Percentiles rank a stretch among this genome's conserved stretches.
Evolutionary conservation across 1,140 invertebrate species (phyloP).

Genomic region (Drosophila varians): DNA sequence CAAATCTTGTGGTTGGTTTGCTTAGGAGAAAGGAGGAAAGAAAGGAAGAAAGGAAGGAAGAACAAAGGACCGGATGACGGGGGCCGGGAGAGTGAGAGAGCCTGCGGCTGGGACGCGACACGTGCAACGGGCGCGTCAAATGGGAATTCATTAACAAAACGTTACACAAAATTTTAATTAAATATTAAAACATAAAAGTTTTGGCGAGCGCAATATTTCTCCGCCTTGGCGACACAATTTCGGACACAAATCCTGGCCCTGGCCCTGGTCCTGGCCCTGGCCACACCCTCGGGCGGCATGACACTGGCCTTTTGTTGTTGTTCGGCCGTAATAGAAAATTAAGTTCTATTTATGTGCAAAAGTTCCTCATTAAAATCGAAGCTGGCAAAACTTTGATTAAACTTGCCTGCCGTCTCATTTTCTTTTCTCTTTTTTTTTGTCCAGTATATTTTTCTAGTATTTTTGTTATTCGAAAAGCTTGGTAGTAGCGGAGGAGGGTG

Average conservation of each 20-base stretch:
- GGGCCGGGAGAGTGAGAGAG: slow-evolving; percentile 29
- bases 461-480: neutral
- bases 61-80: neutral
- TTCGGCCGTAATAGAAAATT: slow-evolving; percentile 58
- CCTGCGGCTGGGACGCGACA: slow-evolving; percentile 67
- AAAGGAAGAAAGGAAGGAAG: too few relatives aligned
- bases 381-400: slow-evolving; percentile 60
- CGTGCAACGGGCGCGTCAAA: slow-evolving; percentile 76
- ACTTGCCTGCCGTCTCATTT: slow-evolving; percentile 27
- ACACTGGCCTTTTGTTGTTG: slow-evolving; percentile 45
- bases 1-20: neutral
- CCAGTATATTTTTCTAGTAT: neutral
- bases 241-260: slow-evolving; percentile 14
- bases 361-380: slow-evolving; percentile 55
- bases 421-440: neutral
- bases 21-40: slow-evolving; percentile 26
- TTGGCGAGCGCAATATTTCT: slow-evolving; percentile 57
- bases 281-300: slow-evolving; percentile 9
- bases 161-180: slow-evolving; percentile 82
- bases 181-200: slow-evolving; percentile 80
- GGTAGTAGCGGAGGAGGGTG: too few relatives aligned
- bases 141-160: slow-evolving; percentile 82
- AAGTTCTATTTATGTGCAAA: slow-evolving; percentile 57
- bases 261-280: too few relatives aligned
- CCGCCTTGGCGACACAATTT: slow-evolving; percentile 35